Conservation (phyloP, 2,888 invertebrate genomes). For the Unio pictorum region DNA sequence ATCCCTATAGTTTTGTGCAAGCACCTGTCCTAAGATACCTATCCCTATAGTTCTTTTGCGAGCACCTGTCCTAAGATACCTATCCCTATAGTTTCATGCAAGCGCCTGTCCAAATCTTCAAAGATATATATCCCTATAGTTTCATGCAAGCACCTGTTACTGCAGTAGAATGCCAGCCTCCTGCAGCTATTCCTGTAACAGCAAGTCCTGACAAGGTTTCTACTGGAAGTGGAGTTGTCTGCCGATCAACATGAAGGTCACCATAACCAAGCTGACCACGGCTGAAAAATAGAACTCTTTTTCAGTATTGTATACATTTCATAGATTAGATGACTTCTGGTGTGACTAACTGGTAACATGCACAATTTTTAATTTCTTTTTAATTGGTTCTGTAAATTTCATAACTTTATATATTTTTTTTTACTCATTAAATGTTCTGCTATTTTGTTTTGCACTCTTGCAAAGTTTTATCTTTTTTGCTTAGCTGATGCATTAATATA, state of each 20-base stretch:
- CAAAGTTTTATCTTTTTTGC: too few species aligned
- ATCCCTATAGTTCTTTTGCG: too few species aligned
- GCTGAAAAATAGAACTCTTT: slow-evolving; percentile 73
- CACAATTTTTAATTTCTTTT: background rate
- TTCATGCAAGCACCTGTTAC: slow-evolving; percentile 75
- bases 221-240: slow-evolving; percentile 79
- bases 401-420: too few species aligned
- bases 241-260: slow-evolving; percentile 75
- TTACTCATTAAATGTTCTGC: too few species aligned
- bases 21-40: too few species aligned
- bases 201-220: slow-evolving; percentile 84
- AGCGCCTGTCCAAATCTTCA: too few species aligned
- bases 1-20: too few species aligned
- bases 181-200: slow-evolving; percentile 81
- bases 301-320: background rate
- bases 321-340: background rate
- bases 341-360: background rate
- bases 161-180: slow-evolving; percentile 90
- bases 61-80: too few species aligned
- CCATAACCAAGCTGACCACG: slow-evolving; percentile 90
- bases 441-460: too few species aligned
- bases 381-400: background rate
- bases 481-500: too few species aligned
- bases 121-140: too few species aligned
- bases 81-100: too few species aligned